phyloP scores from a whole-genome alignment of 2,888 invertebrate species.

The Clunio marinus region DNA sequence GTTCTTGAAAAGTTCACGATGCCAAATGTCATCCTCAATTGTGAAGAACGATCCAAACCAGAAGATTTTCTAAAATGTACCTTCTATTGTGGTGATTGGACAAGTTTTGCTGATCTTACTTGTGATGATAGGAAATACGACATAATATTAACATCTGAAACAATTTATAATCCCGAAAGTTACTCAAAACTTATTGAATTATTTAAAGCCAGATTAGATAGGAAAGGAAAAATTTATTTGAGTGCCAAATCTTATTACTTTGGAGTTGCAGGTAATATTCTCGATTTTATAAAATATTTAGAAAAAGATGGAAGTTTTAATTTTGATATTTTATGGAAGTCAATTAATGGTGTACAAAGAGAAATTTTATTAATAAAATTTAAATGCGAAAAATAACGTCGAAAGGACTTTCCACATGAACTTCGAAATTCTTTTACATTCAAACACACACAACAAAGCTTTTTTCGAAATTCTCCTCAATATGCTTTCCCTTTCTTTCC shows the following conservation, averaged over 20 bases:
- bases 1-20: slow-evolving; percentile 76
- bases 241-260: slow-evolving; percentile 93
- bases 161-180: slow-evolving; percentile 80
- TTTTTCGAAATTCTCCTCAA: background rate
- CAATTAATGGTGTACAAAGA: slow-evolving; percentile 59
- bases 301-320: slow-evolving; percentile 55
- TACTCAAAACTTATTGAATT: slow-evolving; percentile 70
- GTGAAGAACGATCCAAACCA: slow-evolving; percentile 49
- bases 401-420: background rate
- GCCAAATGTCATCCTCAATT: slow-evolving; percentile 71
- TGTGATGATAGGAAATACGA: slow-evolving; percentile 63
- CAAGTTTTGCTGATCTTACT: slow-evolving; percentile 53
- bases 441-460: background rate
- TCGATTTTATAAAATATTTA: slow-evolving; percentile 67
- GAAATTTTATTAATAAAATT: slow-evolving; percentile 59
- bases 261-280: slow-evolving; percentile 85
- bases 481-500: background rate
- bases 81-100: slow-evolving; percentile 75
- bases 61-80: slow-evolving; percentile 48
- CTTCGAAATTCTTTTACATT: background rate
- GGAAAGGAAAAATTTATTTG: slow-evolving; percentile 62
- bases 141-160: slow-evolving; percentile 85
- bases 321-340: slow-evolving; percentile 61
- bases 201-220: slow-evolving; percentile 60
- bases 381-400: background rate